Evolutionary conservation across 2,113 vertebrate genomes (phyloP).

Genomic region (Egretta garzetta): DNA sequence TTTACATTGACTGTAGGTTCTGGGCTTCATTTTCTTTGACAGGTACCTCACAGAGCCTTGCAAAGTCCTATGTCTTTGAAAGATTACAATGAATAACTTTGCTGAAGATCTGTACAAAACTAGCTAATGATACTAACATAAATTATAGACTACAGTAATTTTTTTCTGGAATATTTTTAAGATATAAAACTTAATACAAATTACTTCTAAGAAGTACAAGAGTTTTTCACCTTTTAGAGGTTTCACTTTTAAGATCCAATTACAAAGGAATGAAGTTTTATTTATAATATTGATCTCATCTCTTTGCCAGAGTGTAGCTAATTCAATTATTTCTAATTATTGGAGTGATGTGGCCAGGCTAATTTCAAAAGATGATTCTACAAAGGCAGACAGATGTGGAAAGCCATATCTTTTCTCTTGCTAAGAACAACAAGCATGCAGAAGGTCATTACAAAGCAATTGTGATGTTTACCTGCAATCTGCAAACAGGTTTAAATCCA

Average conservation of each 20-base stretch:
- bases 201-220: conserved; percentile 25
- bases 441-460: background rate
- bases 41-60: background rate
- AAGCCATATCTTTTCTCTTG: background rate
- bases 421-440: background rate
- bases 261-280: conserved; percentile 64
- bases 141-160: background rate
- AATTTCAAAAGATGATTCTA: conserved; percentile 39
- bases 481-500: background rate
- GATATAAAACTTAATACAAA: conserved; percentile 55
- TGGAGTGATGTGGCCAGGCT: background rate
- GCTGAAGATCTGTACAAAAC: background rate
- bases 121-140: background rate
- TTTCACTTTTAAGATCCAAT: conserved; percentile 64
- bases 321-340: conserved; percentile 72
- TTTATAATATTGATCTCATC: conserved; percentile 64
- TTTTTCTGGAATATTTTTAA: conserved; percentile 46
- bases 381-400: background rate
- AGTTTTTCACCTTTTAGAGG: background rate
- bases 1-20: background rate
- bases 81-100: background rate
- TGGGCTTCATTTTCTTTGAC: background rate
- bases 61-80: background rate
- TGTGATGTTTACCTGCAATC: background rate
- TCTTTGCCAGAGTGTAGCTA: conserved; percentile 48